Conservation (phyloP, 2,113 vertebrate genomes). For the Pelvicachromis taeniatus region DNA sequence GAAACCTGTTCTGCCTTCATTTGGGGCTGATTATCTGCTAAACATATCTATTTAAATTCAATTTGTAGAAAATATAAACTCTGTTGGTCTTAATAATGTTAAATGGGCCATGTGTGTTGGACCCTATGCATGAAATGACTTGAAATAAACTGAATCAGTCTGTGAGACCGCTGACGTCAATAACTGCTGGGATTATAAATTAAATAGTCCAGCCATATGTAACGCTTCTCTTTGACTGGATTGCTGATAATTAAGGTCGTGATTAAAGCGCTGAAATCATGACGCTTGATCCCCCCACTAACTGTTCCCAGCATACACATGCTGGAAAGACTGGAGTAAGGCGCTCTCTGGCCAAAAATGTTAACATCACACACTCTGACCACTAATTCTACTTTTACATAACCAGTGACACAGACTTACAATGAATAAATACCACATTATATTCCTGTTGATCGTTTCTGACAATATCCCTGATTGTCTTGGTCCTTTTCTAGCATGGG, state of each 20-base stretch:
- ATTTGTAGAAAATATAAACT: slow-evolving; percentile 73
- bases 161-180: slow-evolving; percentile 5
- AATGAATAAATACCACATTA: slow-evolving; percentile 66
- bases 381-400: slow-evolving; percentile 67
- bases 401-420: slow-evolving; percentile 65
- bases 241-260: slow-evolving; percentile 1
- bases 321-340: slow-evolving; percentile 60
- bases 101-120: slow-evolving; percentile 39
- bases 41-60: slow-evolving; percentile 51
- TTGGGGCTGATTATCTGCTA: slow-evolving; percentile 51
- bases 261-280: slow-evolving; percentile 48
- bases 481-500: slow-evolving; percentile 52
- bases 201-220: slow-evolving; percentile 18
- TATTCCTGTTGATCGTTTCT: slow-evolving; percentile 59
- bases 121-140: slow-evolving; percentile 57
- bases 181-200: slow-evolving; percentile 35
- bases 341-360: slow-evolving; percentile 71
- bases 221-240: slow-evolving; percentile 6
- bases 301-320: slow-evolving; percentile 42
- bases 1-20: slow-evolving; percentile 16
- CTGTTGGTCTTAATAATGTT: slow-evolving; percentile 53
- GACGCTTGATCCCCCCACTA: not conserved
- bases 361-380: slow-evolving; percentile 64
- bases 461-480: slow-evolving; percentile 75
- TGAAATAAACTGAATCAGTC: slow-evolving; percentile 29